Conservation (phyloP, 2,797 vertebrate species). For the Clarias platycephalus region DNA sequence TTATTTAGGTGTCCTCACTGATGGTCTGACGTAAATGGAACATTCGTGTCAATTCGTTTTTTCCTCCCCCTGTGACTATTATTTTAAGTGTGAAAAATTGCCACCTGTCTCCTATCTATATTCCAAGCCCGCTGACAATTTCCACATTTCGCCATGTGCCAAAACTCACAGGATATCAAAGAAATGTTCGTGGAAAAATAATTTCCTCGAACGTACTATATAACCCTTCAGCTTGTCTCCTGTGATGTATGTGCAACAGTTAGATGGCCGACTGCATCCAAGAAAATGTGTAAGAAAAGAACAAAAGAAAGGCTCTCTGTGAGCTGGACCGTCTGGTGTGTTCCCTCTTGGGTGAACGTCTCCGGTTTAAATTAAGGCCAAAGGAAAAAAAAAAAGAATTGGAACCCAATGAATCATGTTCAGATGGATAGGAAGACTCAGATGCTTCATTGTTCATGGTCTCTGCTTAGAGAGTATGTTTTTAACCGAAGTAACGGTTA, state of each 20-base stretch:
- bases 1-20: neutral
- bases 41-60: neutral
- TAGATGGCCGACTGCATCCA: conserved; percentile 29
- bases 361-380: conserved; percentile 29
- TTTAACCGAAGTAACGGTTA: neutral
- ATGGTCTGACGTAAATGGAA: neutral
- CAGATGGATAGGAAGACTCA: neutral
- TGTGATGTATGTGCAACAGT: neutral
- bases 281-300: conserved; percentile 11
- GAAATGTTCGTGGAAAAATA: conserved; percentile 20
- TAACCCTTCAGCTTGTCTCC: conserved; percentile 34
- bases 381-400: neutral
- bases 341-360: conserved; percentile 28
- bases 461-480: neutral
- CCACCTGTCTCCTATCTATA: neutral
- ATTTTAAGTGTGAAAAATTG: conserved; percentile 30
- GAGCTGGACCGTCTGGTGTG: conserved; percentile 45
- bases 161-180: conserved; percentile 6
- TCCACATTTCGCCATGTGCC: neutral
- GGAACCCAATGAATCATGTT: conserved; percentile 32
- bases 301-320: conserved; percentile 27
- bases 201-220: conserved; percentile 12
- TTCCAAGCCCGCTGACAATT: neutral
- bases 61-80: neutral
- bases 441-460: conserved; percentile 2